Base-by-base conservation (phyloP, 2,797 vertebrate genomes). In the Iguana delicatissima region DNA sequence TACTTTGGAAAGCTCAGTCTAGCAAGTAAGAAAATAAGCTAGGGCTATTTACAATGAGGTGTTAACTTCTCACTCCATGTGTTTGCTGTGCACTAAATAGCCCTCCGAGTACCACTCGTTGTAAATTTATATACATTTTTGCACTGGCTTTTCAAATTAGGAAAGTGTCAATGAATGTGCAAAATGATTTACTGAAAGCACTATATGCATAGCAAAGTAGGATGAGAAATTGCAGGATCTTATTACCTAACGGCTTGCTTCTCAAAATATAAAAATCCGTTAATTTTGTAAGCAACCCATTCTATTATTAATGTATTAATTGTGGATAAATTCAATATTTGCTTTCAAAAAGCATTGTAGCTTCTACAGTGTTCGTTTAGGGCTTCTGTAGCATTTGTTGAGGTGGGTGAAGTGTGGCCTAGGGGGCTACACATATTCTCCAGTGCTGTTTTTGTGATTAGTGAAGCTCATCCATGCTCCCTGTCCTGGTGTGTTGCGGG, bases 291-390 rank as follows among this genome's bases (percentile, higher is more conserved):
- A 95, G 88, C 74, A 96, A 94, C 92, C 86, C 57, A 32, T 42
- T 64, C 24, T 79, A 42, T 55, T 67, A 32, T 69, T 69, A 20
- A 29, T 79, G 26, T 26, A 79, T 94, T 72, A 93, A 95, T 12
- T 79, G 74, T 93, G 69, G 80, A 96, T 95, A 93, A 96, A 96
- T 95, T 96, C 90, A 96, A 52, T 97, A 94, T 95, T 96, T 93
- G 92, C 82, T 94, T 87, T 69, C 42, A 7, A 50, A 86, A 72
- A 93, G 92, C 89, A 93, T 95, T 95, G 88, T 93, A 74, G 96
- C 90, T 96, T 96, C 92, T 94, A 26, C 95, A 96, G 94, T 91
- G 95, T 94, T 96, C 32, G 92, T 96, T 96, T 96, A 95, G 94
- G 29, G 42, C 38, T 46, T 42, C 38, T 22, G 22, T 22, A 22